Evolutionary conservation across 1,140 invertebrate genomes (phyloP).

Genomic region (Drosophila lacteicornis): DNA sequence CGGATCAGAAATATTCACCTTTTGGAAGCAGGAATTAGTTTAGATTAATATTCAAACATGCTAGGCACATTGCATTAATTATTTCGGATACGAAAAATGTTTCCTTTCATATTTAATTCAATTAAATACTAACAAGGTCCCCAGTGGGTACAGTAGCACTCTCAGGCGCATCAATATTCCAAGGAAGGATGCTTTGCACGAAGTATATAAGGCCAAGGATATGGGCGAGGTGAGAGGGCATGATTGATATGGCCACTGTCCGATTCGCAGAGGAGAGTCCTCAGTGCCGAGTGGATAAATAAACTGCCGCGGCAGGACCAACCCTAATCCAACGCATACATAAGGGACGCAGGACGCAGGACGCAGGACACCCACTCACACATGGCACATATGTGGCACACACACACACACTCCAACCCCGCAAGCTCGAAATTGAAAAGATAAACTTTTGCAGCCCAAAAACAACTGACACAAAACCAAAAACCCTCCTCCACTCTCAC

Average conservation of each 20-base stretch:
- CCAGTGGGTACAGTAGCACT: slow-evolving; percentile 9
- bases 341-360: background rate
- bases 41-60: background rate
- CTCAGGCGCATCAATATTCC: background rate
- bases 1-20: no score
- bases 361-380: slow-evolving; percentile 16
- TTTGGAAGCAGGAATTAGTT: no score
- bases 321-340: slow-evolving; percentile 67
- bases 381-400: slow-evolving; percentile 23
- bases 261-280: slow-evolving; percentile 37
- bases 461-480: slow-evolving; percentile 50
- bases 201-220: background rate
- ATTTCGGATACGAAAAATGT: background rate
- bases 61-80: background rate
- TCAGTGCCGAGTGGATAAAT: slow-evolving; percentile 48
- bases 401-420: slow-evolving; percentile 27
- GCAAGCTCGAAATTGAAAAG: slow-evolving; percentile 73
- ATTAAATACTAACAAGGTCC: background rate
- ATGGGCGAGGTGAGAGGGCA: background rate
- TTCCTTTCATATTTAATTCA: slow-evolving; percentile 6
- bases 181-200: background rate
- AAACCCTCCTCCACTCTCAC: slow-evolving; percentile 1
- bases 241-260: slow-evolving; percentile 77
- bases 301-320: slow-evolving; percentile 53
- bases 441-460: slow-evolving; percentile 77